phyloP scores from a whole-genome alignment of 2,797 vertebrate species.

The Vireo griseus region DNA sequence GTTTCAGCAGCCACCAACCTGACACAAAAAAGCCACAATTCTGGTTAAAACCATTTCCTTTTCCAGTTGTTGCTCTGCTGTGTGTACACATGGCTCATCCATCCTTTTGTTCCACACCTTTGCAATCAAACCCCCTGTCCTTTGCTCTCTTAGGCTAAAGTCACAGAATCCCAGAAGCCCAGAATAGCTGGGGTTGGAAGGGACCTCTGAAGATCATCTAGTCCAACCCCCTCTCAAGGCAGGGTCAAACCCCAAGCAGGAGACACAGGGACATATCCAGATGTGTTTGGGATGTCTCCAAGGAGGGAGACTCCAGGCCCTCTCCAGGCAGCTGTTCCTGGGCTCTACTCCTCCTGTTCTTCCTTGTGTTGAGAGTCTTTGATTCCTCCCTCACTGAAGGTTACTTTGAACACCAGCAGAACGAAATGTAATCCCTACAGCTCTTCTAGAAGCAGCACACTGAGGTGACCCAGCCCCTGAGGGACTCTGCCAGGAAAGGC shows the following conservation, averaged over 20 bases:
- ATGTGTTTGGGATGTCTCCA: not conserved
- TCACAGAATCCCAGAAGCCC: not conserved
- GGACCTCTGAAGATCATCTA: not conserved
- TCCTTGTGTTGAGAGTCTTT: not conserved
- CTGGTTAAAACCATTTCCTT: not conserved
- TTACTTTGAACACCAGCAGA: not conserved
- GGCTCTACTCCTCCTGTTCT: not conserved
- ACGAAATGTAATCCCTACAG: not conserved
- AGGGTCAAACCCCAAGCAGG: not conserved
- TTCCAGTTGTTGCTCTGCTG: not conserved
- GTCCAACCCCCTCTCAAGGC: not conserved
- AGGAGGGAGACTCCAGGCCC: not conserved
- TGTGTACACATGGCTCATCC: rapidly evolving
- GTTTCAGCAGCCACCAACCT: not conserved
- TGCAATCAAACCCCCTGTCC: not conserved
- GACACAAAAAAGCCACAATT: rapidly evolving
- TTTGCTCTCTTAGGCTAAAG: not conserved
- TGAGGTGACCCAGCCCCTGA: not conserved
- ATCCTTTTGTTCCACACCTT: not conserved
- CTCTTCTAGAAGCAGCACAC: not conserved
- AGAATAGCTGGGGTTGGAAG: not conserved
- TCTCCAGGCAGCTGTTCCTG: not conserved
- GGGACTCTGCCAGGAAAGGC: not conserved
- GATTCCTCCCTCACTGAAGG: not conserved
- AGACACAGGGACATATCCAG: not conserved